Conservation (phyloP, 2,113 vertebrate species). For the Lota lota region DNA sequence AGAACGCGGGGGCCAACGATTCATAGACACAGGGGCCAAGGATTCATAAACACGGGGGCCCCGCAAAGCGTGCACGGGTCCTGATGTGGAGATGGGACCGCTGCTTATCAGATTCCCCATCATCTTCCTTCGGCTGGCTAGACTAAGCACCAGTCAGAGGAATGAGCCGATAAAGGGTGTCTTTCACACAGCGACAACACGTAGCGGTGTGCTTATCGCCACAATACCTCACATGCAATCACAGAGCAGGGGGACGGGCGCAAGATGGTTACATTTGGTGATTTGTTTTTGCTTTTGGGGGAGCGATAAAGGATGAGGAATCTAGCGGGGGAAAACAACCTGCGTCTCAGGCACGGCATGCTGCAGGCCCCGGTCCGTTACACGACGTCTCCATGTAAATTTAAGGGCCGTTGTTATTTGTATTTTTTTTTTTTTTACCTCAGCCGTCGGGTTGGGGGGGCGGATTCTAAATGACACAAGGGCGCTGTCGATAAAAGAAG, state of each 20-base stretch:
- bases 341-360: slow-evolving; percentile 47
- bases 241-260: slow-evolving; percentile 70
- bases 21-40: slow-evolving; percentile 5
- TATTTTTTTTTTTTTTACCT: background rate
- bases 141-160: slow-evolving; percentile 81
- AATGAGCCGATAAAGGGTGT: slow-evolving; percentile 79
- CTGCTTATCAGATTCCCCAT: slow-evolving; percentile 75
- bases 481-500: slow-evolving; percentile 3
- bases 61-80: slow-evolving; percentile 66
- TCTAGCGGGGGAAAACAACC: slow-evolving; percentile 51
- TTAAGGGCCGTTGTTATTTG: slow-evolving; percentile 28
- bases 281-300: slow-evolving; percentile 73
- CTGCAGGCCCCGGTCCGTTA: slow-evolving; percentile 55
- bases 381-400: slow-evolving; percentile 65
- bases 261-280: slow-evolving; percentile 82
- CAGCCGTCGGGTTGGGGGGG: background rate
- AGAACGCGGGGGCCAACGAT: slow-evolving; percentile 56
- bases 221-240: slow-evolving; percentile 77
- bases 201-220: slow-evolving; percentile 77
- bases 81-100: slow-evolving; percentile 75
- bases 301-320: slow-evolving; percentile 64
- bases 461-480: slow-evolving; percentile 23
- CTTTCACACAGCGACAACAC: slow-evolving; percentile 84
- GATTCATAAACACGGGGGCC: slow-evolving; percentile 71
- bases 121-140: slow-evolving; percentile 79